Conservation (phyloP, 2,888 invertebrate genomes). For the Aspidiotus destructor region DNA sequence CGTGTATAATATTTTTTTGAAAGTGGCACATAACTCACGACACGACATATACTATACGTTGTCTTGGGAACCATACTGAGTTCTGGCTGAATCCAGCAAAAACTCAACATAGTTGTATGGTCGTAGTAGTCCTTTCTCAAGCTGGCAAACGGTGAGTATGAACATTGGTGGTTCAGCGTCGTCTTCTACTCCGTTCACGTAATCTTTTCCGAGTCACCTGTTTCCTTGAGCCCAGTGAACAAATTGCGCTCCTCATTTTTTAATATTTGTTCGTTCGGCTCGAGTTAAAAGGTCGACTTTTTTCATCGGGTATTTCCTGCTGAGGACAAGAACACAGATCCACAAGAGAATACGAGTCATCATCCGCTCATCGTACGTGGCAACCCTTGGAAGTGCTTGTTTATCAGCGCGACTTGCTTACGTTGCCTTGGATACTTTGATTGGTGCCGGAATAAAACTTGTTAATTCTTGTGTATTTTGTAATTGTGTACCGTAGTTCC, state of each 20-base stretch:
- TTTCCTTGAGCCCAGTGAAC: constrained; percentile 33
- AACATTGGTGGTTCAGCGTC: neutral
- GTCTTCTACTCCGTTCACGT: neutral
- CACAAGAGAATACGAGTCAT: too few relatives aligned
- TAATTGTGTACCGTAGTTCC: neutral
- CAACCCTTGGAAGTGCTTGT: neutral
- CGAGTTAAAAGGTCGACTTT: constrained; percentile 31
- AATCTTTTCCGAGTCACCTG: constrained; percentile 12
- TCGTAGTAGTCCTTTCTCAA: neutral
- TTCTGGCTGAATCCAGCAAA: neutral
- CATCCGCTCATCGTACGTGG: too few relatives aligned
- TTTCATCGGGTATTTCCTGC: neutral
- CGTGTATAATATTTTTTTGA: too few relatives aligned
- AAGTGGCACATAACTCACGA: too few relatives aligned
- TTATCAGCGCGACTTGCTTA: neutral
- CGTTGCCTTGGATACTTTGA: neutral
- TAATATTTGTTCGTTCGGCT: constrained; percentile 31
- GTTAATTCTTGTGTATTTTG: neutral
- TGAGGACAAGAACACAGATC: neutral
- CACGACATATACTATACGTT: neutral
- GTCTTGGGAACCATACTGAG: constrained; percentile 8
- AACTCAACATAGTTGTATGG: neutral
- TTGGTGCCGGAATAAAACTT: neutral
- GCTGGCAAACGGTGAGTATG: neutral
- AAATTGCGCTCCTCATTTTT: constrained; percentile 9